Evolutionary conservation across 2,888 invertebrate species (phyloP).

Genomic region (Acrobasis repandana): DNA sequence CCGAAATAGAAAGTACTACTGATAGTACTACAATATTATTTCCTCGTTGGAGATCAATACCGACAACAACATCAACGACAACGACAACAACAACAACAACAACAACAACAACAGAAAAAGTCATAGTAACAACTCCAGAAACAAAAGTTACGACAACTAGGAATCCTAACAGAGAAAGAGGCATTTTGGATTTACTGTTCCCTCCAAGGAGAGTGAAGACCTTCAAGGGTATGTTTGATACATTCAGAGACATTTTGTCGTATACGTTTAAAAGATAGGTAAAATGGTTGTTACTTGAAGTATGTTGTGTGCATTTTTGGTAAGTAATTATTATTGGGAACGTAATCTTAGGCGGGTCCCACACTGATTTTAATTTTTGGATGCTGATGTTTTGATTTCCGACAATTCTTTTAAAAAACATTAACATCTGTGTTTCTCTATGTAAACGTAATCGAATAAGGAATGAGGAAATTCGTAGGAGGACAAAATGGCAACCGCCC

Average conservation of each 20-base stretch:
- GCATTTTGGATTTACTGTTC: conserved; percentile 61
- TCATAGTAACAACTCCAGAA: background rate
- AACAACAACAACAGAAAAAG: background rate
- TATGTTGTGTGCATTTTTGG: background rate
- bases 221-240: conserved; percentile 60
- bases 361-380: too few species aligned
- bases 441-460: too few species aligned
- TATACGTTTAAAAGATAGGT: conserved; percentile 48
- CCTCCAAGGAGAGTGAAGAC: conserved; percentile 55
- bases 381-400: too few species aligned
- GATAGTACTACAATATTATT: background rate
- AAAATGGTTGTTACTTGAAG: background rate
- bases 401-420: too few species aligned
- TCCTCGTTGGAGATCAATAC: background rate
- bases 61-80: background rate
- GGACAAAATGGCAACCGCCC: too few species aligned
- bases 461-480: too few species aligned
- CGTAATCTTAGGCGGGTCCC: too few species aligned
- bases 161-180: conserved; percentile 38
- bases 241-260: conserved; percentile 54
- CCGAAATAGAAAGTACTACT: background rate
- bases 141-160: background rate
- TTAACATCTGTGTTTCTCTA: too few species aligned
- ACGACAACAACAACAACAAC: background rate
- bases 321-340: too few species aligned